Evolutionary conservation across 2,888 invertebrate genomes (phyloP).

Genomic region (Heliconius erato): DNA sequence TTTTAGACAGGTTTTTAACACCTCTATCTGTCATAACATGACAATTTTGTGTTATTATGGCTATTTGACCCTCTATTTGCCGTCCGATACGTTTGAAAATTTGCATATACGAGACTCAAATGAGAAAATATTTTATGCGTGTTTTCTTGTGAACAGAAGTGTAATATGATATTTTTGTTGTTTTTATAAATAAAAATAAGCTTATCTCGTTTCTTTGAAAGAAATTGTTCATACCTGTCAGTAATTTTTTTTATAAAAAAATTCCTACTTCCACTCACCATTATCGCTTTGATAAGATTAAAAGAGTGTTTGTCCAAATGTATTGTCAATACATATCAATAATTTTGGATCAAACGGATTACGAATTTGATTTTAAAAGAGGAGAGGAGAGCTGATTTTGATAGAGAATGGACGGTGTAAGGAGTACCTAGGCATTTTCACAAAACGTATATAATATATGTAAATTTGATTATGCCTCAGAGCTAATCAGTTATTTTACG

Average conservation of each 20-base stretch:
- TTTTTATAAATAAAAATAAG: neutral
- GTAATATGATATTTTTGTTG: neutral
- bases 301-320: neutral
- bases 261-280: neutral
- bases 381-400: no score
- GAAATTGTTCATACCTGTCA: neutral
- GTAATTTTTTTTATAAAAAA: neutral
- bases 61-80: neutral
- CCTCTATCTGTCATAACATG: neutral
- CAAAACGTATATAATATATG: neutral
- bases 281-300: slow-evolving; percentile 6
- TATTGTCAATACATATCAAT: neutral
- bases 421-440: neutral
- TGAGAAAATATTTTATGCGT: neutral
- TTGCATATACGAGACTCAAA: no score
- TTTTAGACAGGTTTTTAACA: neutral
- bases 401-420: no score
- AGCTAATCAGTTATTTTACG: neutral
- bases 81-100: neutral
- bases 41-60: neutral
- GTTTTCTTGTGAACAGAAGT: neutral
- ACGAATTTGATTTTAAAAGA: no score
- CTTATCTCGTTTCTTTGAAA: neutral
- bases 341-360: neutral
- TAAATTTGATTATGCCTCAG: neutral